These are phyloP conservation scores for Rhagonycha lutea DNA, from an alignment of 2,888 invertebrate genomes.

Conservation along the genomic window DNA sequence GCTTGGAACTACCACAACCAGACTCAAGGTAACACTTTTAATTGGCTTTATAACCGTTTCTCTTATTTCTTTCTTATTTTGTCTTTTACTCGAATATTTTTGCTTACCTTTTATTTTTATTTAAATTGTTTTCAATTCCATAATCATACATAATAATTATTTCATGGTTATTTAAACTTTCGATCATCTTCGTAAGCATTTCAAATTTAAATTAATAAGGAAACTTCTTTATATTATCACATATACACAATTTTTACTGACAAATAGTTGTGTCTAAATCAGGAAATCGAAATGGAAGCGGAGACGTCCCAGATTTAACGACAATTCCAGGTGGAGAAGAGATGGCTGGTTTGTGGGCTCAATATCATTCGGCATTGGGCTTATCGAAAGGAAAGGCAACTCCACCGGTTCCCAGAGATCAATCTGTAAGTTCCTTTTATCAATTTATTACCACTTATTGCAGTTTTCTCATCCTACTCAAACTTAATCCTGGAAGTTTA, in stretches of 20 bases:
- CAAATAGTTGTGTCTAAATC: constrained; percentile 6
- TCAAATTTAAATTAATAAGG: neutral
- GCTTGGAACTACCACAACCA: constrained; percentile 89
- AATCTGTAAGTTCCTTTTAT: constrained; percentile 66
- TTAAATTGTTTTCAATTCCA: neutral
- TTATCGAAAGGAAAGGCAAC: constrained; percentile 63
- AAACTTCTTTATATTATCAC: neutral
- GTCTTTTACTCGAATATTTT: neutral
- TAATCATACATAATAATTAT: neutral
- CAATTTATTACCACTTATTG: neutral
- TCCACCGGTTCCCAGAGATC: constrained; percentile 63
- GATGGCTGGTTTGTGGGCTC: constrained; percentile 85
- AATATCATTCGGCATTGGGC: constrained; percentile 79
- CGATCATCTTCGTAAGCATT: neutral
- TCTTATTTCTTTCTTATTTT: neutral
- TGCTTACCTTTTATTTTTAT: neutral
- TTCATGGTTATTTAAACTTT: neutral
- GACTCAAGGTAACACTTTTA: constrained; percentile 62
- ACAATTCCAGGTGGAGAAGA: constrained; percentile 64
- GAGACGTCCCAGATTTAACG: constrained; percentile 57
- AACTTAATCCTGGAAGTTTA: neutral
- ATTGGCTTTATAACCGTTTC: constrained; percentile 23
- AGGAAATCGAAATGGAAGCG: constrained; percentile 53
- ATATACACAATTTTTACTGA: neutral
- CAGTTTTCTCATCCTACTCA: neutral